A percentile compares a stretch with the other conserved stretches of the same genome.
Conservation (phyloP, 2,797 vertebrate genomes). For the Etheostoma nigrum region DNA sequence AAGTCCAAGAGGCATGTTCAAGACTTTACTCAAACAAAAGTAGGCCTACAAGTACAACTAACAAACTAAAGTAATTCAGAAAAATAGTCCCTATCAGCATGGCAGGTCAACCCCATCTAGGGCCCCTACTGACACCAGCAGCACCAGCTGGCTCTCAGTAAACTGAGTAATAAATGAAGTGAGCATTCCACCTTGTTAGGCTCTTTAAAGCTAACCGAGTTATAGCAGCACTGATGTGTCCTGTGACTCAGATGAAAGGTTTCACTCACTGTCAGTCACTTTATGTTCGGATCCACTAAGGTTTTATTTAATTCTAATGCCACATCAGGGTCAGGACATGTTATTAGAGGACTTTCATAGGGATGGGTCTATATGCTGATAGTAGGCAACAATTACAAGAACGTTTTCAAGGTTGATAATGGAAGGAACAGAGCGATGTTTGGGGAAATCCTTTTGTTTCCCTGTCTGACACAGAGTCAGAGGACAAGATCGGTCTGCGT, state of each 20-base stretch:
- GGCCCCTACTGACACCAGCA: too few relatives aligned
- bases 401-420: not conserved
- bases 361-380: not conserved
- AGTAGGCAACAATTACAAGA: not conserved
- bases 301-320: not conserved
- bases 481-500: not conserved
- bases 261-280: not conserved
- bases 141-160: too few relatives aligned
- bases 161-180: not conserved
- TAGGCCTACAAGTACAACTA: not conserved
- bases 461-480: not conserved
- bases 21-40: not conserved
- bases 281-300: not conserved
- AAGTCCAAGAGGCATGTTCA: not conserved
- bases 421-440: not conserved
- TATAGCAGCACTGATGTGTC: conserved; percentile 1
- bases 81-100: not conserved
- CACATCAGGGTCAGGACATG: not conserved
- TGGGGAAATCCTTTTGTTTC: not conserved
- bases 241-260: not conserved
- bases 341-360: not conserved
- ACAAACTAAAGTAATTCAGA: too few relatives aligned
- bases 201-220: not conserved
- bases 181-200: not conserved
- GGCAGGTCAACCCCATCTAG: not conserved